These are phyloP conservation scores for Helleia helle DNA, from an alignment of 2,888 invertebrate genomes.

Conservation along the genomic window DNA sequence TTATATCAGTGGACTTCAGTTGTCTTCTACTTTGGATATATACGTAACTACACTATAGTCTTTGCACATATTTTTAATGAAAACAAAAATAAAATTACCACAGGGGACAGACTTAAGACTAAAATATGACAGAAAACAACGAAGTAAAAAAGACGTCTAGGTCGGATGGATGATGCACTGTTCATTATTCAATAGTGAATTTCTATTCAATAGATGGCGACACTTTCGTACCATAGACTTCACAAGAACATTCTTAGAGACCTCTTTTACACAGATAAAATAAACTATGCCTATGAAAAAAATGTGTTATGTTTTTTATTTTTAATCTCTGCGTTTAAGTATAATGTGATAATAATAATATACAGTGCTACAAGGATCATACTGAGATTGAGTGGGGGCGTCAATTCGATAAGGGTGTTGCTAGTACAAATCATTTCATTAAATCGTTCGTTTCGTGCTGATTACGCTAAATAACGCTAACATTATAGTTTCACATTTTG, in stretches of 20 bases:
- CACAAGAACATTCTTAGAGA: conserved; percentile 34
- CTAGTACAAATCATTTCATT: too few relatives aligned
- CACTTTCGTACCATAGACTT: conserved; percentile 39
- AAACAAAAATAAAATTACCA: conserved; percentile 37
- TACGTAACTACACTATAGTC: conserved; percentile 37
- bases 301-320: too few relatives aligned
- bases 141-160: conserved; percentile 58
- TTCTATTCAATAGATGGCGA: conserved; percentile 48
- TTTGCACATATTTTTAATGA: conserved; percentile 32
- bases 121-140: conserved; percentile 58
- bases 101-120: conserved; percentile 48
- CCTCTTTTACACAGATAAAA: conserved; percentile 24
- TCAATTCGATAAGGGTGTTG: too few relatives aligned
- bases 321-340: too few relatives aligned
- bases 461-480: too few relatives aligned
- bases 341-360: too few relatives aligned
- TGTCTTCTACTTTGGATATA: conserved; percentile 25
- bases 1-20: conserved; percentile 29
- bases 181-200: conserved; percentile 27
- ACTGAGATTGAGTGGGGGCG: too few relatives aligned
- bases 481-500: too few relatives aligned
- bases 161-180: conserved; percentile 38
- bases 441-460: too few relatives aligned
- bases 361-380: too few relatives aligned
- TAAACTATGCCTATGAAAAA: neutral